Evolutionary conservation across 2,888 invertebrate genomes (phyloP).

Genomic region (Sarcophaga subvicina): DNA sequence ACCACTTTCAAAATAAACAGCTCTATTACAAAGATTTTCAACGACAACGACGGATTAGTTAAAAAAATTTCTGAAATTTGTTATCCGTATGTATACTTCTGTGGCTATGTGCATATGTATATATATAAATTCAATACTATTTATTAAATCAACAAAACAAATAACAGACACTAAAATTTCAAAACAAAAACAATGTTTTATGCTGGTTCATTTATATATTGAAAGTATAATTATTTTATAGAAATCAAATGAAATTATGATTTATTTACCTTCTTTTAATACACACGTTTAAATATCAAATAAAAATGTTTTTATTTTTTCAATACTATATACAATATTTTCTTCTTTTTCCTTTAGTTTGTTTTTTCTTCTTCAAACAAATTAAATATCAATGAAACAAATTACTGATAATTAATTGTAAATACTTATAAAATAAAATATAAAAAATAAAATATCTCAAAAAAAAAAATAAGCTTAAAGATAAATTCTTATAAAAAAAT

Average conservation of each 20-base stretch:
- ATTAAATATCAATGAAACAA: constrained; percentile 7
- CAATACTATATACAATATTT: constrained; percentile 44
- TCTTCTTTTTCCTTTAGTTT: too few relatives aligned
- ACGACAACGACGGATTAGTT: too few relatives aligned
- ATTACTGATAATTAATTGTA: constrained; percentile 52
- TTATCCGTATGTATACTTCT: too few relatives aligned
- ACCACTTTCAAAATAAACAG: too few relatives aligned
- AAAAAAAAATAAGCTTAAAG: constrained; percentile 75
- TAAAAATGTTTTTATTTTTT: constrained; percentile 12
- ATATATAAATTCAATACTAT: background rate
- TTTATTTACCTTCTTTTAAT: too few relatives aligned
- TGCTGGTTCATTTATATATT: constrained; percentile 20
- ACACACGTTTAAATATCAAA: constrained; percentile 23
- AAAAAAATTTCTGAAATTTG: too few relatives aligned
- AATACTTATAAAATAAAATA: constrained; percentile 68
- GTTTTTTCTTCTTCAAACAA: background rate
- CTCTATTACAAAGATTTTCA: too few relatives aligned
- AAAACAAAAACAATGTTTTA: constrained; percentile 59
- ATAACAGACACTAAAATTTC: constrained; percentile 49
- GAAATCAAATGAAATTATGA: too few relatives aligned
- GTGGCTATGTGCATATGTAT: too few relatives aligned
- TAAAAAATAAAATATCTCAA: constrained; percentile 51
- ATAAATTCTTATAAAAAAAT: constrained; percentile 72
- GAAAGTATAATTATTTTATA: too few relatives aligned
- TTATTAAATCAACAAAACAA: constrained; percentile 22